phyloP scores from a whole-genome alignment of 2,797 vertebrate species.

The Pelodytes ibericus region DNA sequence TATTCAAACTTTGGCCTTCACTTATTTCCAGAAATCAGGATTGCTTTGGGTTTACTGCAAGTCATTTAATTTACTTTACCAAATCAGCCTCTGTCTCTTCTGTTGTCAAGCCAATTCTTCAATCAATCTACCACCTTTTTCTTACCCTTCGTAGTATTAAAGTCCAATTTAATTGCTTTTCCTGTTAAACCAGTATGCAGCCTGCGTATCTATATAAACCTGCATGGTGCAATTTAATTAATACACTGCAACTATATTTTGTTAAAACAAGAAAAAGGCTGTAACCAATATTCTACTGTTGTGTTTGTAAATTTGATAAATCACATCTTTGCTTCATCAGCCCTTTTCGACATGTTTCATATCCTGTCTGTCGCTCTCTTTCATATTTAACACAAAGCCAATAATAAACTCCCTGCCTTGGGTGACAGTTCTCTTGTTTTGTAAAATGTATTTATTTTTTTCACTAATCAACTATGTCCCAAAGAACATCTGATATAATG shows the following conservation, averaged over 20 bases:
- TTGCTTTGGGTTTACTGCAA: not conserved
- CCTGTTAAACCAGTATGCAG: not conserved
- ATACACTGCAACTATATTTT: not conserved
- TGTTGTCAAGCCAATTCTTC: not conserved
- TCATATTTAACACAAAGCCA: not conserved
- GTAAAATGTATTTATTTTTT: not conserved
- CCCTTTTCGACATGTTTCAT: not conserved
- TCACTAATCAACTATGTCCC: not conserved
- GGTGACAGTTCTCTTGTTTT: not conserved
- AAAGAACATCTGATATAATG: not conserved
- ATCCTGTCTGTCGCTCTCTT: not conserved
- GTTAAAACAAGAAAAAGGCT: not conserved
- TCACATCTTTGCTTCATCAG: not conserved
- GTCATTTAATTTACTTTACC: not conserved
- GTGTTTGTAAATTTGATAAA: not conserved
- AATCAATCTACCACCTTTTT: not conserved
- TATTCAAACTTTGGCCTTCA: no score
- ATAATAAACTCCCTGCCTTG: not conserved
- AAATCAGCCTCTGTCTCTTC: not conserved
- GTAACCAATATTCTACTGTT: not conserved
- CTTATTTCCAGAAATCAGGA: no score
- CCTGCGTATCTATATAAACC: not conserved
- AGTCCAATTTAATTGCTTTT: not conserved
- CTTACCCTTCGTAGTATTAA: not conserved
- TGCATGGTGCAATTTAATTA: not conserved